Evolutionary conservation across 2,113 vertebrate genomes (phyloP), one percentile per base, ranked within the genome.

Genomic region (Phaetusa simplex): DNA sequence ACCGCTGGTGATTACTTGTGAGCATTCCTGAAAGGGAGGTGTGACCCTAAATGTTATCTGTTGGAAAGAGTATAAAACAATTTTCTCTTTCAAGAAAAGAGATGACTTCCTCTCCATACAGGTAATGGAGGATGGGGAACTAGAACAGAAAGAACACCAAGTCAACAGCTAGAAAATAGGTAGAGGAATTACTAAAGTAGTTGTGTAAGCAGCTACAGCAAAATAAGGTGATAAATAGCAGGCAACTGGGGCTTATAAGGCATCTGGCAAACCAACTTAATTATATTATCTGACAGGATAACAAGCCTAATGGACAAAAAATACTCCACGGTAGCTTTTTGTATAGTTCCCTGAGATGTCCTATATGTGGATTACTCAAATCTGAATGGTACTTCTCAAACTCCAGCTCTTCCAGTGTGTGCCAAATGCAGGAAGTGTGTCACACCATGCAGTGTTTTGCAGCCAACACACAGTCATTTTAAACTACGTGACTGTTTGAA

Each of bases 151-250:
- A 83, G 67, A 77, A 59, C 55, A 58, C 36, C 47, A 22, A 59
- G 87, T 85, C 49, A 77, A 18, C 32, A 86, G 49, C 66, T 85
- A 90, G 62, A 74, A 96, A 91, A 90, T 32, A 62, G 52, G 58
- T 70, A 69, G 53, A 69, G 85, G 58, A 91, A 93, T 92, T 94
- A 82, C 89, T 94, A 82, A 94, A 52, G 20, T 53, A 69, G 59
- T 67, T 90, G 58, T 91, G 52, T n/a, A 77, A 95, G 92, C 66
- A 95, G 47, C 70, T 80, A 82, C 2, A 0, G 70, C 70, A 95
- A 93, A 95, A 61, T 93, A 80, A 85, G 90, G 79, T 92, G 90
- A 95, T 90, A 95, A 96, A 90, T 38, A 94, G 66, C 84, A 90
- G 74, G 66, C 90, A 93, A 77, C 78, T 90, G 87, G 73, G 91